Percentiles rank a stretch among this genome's conserved stretches.
These are phyloP conservation scores for Drosophila willistoni DNA, from an alignment of 1,140 invertebrate species.

Conservation along the genomic window DNA sequence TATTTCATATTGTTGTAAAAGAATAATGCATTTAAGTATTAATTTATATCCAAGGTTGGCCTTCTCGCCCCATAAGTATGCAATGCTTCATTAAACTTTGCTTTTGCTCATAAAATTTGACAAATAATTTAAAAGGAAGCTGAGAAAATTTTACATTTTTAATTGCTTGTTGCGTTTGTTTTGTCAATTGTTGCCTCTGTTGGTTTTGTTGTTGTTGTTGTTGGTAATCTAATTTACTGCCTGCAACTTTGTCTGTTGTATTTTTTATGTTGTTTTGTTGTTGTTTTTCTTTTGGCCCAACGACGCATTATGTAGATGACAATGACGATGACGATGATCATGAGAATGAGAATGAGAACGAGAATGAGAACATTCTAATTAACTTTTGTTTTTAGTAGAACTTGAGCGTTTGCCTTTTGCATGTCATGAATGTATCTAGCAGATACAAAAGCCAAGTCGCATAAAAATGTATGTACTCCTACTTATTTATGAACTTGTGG, in stretches of 20 bases:
- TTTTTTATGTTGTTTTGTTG: conserved; percentile 29
- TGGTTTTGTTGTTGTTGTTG: conserved; percentile 40
- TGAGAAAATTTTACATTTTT: conserved; percentile 70
- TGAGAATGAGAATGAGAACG: conserved; percentile 40
- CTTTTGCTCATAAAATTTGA: conserved; percentile 50
- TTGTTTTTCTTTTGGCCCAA: conserved; percentile 30
- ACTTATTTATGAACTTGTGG: conserved; percentile 79
- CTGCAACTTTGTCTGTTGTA: conserved; percentile 71
- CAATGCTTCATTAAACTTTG: conserved; percentile 61
- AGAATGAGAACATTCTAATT: conserved; percentile 72
- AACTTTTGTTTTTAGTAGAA: conserved; percentile 77
- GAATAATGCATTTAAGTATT: neutral
- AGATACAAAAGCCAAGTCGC: conserved; percentile 47
- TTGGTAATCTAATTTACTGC: conserved; percentile 80
- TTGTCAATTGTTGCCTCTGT: conserved; percentile 64
- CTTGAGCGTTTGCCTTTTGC: conserved; percentile 55
- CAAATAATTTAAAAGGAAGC: conserved; percentile 46
- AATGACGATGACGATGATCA: neutral
- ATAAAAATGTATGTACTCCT: conserved; percentile 52
- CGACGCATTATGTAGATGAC: conserved; percentile 56
- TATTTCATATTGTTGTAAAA: neutral
- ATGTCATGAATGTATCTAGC: conserved; percentile 61
- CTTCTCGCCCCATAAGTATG: conserved; percentile 29
- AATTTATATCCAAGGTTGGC: neutral
- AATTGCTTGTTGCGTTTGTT: conserved; percentile 74